Percentiles rank a stretch among this genome's conserved stretches.
Evolutionary conservation across 2,797 vertebrate genomes (phyloP).

Genomic region (Phrynocephalus guinanensis): DNA sequence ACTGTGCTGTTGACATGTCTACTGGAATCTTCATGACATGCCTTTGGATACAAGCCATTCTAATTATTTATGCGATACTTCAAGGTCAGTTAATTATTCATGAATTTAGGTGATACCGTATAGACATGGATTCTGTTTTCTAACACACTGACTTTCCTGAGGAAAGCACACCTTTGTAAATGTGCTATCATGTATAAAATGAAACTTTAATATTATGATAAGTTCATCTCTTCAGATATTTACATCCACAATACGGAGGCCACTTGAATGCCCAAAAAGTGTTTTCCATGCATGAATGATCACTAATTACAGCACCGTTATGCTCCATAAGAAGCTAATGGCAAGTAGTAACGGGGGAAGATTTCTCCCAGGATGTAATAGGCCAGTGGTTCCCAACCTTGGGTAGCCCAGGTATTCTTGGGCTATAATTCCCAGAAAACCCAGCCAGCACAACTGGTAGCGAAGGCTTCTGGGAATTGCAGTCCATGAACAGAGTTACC

Average conservation of each 20-base stretch:
- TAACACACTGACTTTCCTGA: not conserved
- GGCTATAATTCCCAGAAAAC: too few relatives aligned
- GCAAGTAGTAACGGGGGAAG: not conserved
- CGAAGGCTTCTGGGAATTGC: too few relatives aligned
- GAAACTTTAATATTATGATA: not conserved
- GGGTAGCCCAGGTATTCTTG: too few relatives aligned
- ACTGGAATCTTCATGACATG: not conserved
- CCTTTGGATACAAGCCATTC: not conserved
- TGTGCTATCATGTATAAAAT: not conserved
- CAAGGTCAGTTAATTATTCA: constrained; percentile 35
- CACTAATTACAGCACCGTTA: not conserved
- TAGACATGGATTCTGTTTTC: constrained; percentile 29
- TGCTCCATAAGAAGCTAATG: not conserved
- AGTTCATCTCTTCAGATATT: not conserved
- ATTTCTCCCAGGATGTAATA: too few relatives aligned
- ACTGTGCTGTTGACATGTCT: not conserved
- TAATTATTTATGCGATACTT: not conserved
- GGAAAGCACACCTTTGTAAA: not conserved
- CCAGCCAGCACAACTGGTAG: too few relatives aligned
- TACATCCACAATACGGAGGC: too few relatives aligned
- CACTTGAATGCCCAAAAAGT: not conserved
- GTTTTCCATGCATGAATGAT: not conserved
- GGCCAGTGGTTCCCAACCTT: too few relatives aligned
- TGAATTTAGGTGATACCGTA: constrained; percentile 40
- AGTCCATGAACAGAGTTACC: too few relatives aligned